These are phyloP conservation scores for Girardia tigrina DNA, from an alignment of 2,888 invertebrate genomes.

Conservation along the genomic window DNA sequence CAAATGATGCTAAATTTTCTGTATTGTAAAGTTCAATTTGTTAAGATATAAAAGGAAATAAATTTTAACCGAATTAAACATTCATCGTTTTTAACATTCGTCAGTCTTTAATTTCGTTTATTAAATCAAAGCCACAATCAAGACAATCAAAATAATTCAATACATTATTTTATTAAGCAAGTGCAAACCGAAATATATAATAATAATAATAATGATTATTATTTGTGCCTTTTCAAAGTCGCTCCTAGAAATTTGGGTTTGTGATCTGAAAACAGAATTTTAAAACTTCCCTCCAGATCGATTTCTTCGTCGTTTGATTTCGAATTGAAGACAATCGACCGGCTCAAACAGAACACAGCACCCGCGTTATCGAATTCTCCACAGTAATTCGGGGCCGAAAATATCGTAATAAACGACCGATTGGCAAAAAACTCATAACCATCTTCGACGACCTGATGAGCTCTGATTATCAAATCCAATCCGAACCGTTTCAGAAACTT, in stretches of 20 bases:
- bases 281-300: constrained; percentile 32
- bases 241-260: background rate
- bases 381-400: constrained; percentile 36
- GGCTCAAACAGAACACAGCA: constrained; percentile 30
- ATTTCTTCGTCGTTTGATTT: constrained; percentile 34
- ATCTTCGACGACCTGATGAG: constrained; percentile 36
- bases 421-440: constrained; percentile 36
- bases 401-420: constrained; percentile 31
- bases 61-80: too few species aligned
- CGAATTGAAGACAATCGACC: constrained; percentile 12
- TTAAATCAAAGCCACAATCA: too few species aligned
- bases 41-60: too few species aligned
- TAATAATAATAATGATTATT: too few species aligned
- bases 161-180: too few species aligned
- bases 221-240: background rate
- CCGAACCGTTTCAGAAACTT: constrained; percentile 33
- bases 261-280: constrained; percentile 26
- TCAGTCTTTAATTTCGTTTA: too few species aligned
- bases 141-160: too few species aligned
- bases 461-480: constrained; percentile 33
- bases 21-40: too few species aligned
- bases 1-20: too few species aligned
- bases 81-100: too few species aligned
- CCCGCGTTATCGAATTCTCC: constrained; percentile 36
- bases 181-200: too few species aligned